These are phyloP conservation scores for Andricus quercusramuli DNA, from an alignment of 2,888 invertebrate genomes.

Conservation along the genomic window DNA sequence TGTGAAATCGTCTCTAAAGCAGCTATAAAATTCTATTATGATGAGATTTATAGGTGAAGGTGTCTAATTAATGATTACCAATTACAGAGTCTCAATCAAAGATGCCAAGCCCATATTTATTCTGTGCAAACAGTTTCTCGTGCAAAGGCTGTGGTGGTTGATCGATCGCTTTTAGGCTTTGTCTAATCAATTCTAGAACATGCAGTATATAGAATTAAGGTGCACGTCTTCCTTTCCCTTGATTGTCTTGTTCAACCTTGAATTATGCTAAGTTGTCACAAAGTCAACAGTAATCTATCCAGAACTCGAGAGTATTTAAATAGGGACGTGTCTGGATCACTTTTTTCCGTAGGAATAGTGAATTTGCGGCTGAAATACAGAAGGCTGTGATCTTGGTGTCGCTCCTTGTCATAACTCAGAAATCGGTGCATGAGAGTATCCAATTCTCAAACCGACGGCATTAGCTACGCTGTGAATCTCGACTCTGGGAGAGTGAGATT, in stretches of 20 bases:
- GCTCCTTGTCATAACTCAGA: too few species aligned
- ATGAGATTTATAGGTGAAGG: background rate
- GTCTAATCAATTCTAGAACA: background rate
- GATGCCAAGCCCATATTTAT: background rate
- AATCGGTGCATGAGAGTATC: too few species aligned
- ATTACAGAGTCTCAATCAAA: background rate
- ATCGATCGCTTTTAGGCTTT: background rate
- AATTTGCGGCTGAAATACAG: too few species aligned
- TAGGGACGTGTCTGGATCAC: too few species aligned
- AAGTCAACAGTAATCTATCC: too few species aligned
- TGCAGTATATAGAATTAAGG: background rate
- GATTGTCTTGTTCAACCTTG: background rate
- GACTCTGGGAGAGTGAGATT: too few species aligned
- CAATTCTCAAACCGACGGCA: too few species aligned
- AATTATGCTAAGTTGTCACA: background rate
- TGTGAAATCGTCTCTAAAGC: too few species aligned
- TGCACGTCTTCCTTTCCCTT: background rate
- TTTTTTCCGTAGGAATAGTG: too few species aligned
- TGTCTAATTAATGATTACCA: background rate
- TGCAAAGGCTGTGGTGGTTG: background rate
- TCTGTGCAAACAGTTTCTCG: background rate
- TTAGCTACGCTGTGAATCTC: too few species aligned
- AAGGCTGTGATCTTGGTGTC: too few species aligned
- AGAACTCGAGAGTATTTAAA: too few species aligned
- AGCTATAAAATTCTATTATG: background rate